Conservation (phyloP, 2,888 invertebrate genomes). For the Drosophila mercatorum region DNA sequence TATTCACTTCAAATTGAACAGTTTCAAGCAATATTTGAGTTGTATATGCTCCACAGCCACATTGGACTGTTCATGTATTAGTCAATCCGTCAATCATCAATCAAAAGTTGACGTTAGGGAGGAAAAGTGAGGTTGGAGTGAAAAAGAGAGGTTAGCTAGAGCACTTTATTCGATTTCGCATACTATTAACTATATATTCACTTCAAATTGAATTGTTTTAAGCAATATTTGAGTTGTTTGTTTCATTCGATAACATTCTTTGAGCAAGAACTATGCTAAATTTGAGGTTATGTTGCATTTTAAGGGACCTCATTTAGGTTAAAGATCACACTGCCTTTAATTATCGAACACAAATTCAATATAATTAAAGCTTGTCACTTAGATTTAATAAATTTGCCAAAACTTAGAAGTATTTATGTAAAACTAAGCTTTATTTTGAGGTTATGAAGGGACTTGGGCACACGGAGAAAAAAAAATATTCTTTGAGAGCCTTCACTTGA, state of each 20-base stretch:
- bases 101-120: too few relatives aligned
- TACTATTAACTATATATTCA: background rate
- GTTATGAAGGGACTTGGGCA: background rate
- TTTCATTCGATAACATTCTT: background rate
- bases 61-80: conserved; percentile 19
- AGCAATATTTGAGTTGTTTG: background rate
- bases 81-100: background rate
- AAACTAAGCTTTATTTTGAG: background rate
- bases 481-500: background rate
- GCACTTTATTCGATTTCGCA: background rate
- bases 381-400: background rate
- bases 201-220: background rate
- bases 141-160: background rate
- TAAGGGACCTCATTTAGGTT: background rate
- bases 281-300: background rate
- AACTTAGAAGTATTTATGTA: too few relatives aligned
- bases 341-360: background rate
- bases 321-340: background rate
- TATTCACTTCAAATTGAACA: background rate
- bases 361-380: background rate
- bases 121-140: background rate
- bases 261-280: background rate
- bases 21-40: background rate
- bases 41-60: conserved; percentile 12
- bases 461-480: background rate